These are phyloP conservation scores for Philotrypesis tridentata DNA, from an alignment of 1,140 invertebrate genomes.

Conservation along the genomic window DNA sequence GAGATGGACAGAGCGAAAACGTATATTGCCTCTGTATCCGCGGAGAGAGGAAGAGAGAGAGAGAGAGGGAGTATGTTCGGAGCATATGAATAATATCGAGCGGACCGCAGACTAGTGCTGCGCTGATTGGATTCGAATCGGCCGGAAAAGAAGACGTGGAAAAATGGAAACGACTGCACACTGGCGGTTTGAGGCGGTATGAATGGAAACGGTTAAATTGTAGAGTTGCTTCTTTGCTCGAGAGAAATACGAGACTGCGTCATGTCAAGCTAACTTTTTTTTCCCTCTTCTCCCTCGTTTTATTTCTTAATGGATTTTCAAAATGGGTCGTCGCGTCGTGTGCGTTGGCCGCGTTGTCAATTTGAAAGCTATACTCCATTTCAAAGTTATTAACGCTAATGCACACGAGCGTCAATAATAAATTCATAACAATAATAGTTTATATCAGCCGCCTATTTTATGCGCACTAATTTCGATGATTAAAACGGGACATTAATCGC, in stretches of 20 bases:
- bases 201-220: not conserved
- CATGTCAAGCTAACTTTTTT: not conserved
- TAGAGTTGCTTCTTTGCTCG: not conserved
- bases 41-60: no score
- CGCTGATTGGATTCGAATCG: slow-evolving; percentile 69
- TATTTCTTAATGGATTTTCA: not conserved
- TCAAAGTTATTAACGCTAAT: not conserved
- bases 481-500: slow-evolving; percentile 22
- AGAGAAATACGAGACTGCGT: not conserved
- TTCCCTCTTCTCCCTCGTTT: not conserved
- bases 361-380: not conserved
- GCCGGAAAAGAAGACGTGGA: slow-evolving; percentile 51
- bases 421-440: no score
- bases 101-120: slow-evolving; percentile 53
- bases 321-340: not conserved
- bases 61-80: slow-evolving; percentile 51
- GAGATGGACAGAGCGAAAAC: slow-evolving; percentile 51
- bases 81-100: slow-evolving; percentile 66
- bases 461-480: slow-evolving; percentile 39
- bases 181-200: not conserved
- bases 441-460: not conserved
- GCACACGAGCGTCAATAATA: no score
- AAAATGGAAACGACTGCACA: slow-evolving; percentile 6
- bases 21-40: slow-evolving; percentile 62
- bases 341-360: no score